Percentiles rank a stretch among this genome's conserved stretches.
These are phyloP conservation scores for Aporophyla nigra DNA, from an alignment of 2,888 invertebrate genomes.

Conservation along the genomic window DNA sequence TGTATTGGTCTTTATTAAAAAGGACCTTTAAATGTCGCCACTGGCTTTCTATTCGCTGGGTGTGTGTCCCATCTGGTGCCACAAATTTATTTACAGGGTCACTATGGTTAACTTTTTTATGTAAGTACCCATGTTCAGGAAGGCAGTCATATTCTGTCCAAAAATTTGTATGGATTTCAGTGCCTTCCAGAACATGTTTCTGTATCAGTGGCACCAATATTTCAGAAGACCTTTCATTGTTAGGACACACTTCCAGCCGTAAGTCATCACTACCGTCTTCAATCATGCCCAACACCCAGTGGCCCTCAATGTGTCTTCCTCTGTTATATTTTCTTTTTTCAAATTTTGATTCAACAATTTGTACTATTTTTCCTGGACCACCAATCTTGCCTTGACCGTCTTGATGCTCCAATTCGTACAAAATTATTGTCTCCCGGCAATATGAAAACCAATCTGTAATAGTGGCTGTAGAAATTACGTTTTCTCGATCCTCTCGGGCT, in stretches of 20 bases:
- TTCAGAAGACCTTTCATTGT: background rate
- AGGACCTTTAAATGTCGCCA: too few species aligned
- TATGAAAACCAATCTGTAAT: background rate
- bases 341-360: background rate
- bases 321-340: background rate
- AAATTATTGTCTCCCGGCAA: background rate
- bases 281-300: constrained; percentile 1
- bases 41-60: too few species aligned
- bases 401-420: background rate
- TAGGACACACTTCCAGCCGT: constrained; percentile 6
- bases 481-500: too few species aligned
- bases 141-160: background rate
- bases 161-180: background rate
- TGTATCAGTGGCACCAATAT: constrained; percentile 7
- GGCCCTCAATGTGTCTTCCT: constrained; percentile 7
- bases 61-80: too few species aligned
- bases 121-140: background rate
- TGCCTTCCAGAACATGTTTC: constrained; percentile 3
- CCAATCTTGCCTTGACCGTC: constrained; percentile 3
- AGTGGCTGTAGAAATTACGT: background rate
- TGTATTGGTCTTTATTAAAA: too few species aligned
- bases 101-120: background rate
- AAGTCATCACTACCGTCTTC: constrained; percentile 4
- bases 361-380: background rate
- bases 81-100: too few species aligned